These are phyloP conservation scores for Ageneiosus marmoratus DNA, from an alignment of 2,113 vertebrate genomes.

Conservation along the genomic window DNA sequence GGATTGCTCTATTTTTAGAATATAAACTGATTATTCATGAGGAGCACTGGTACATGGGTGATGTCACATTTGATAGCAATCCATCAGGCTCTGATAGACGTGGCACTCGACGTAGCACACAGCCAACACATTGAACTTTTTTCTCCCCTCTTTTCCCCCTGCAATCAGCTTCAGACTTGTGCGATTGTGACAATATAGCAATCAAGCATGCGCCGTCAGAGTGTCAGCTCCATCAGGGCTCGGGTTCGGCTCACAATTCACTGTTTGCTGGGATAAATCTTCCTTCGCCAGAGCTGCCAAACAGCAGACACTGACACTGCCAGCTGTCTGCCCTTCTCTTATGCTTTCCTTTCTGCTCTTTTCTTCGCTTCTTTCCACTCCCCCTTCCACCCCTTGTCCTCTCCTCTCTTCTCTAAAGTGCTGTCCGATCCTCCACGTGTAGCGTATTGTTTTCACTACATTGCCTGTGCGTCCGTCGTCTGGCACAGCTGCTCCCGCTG, in stretches of 20 bases:
- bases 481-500: conserved; percentile 75
- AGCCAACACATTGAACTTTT: conserved; percentile 64
- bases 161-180: conserved; percentile 63
- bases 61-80: conserved; percentile 67
- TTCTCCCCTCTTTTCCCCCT: conserved; percentile 61
- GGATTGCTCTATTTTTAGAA: conserved; percentile 31
- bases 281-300: conserved; percentile 67
- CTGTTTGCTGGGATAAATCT: conserved; percentile 70
- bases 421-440: conserved; percentile 66
- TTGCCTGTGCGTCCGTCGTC: conserved; percentile 63
- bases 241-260: conserved; percentile 60
- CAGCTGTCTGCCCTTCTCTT: conserved; percentile 67
- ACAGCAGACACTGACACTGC: conserved; percentile 69
- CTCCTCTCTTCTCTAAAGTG: conserved; percentile 64
- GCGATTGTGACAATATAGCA: conserved; percentile 66
- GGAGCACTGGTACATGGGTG: conserved; percentile 48
- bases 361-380: conserved; percentile 53
- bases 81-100: conserved; percentile 64
- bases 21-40: conserved; percentile 56
- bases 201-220: conserved; percentile 63
- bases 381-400: conserved; percentile 61
- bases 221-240: conserved; percentile 58
- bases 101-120: conserved; percentile 64
- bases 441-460: conserved; percentile 74
- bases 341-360: background rate